Conservation (phyloP, 2,113 vertebrate genomes). For the Mesembrinibis cayennensis region DNA sequence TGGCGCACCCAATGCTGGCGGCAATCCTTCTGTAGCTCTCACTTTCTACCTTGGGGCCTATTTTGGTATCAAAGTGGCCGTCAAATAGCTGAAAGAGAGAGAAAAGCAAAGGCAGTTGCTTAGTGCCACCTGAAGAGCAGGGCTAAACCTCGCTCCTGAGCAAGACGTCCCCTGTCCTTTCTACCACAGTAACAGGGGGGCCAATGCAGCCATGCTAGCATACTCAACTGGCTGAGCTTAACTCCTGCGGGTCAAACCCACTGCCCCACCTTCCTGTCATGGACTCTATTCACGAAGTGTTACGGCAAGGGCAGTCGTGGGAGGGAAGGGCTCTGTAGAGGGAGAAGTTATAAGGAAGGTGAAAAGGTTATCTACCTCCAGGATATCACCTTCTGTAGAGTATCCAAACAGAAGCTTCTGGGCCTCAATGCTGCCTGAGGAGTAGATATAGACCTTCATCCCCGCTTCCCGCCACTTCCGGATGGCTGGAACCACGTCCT, state of each 20-base stretch:
- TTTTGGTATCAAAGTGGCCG: constrained; percentile 94
- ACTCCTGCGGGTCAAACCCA: neutral
- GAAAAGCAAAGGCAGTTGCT: neutral
- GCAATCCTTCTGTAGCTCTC: constrained; percentile 94
- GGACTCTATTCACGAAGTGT: neutral
- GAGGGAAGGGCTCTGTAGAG: neutral
- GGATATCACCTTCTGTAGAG: constrained; percentile 90
- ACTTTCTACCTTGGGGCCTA: constrained; percentile 90
- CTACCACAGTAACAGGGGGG: neutral
- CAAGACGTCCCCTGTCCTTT: accelerated
- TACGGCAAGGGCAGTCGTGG: neutral
- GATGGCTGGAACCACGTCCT: constrained; percentile 90
- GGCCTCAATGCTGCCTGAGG: constrained; percentile 94
- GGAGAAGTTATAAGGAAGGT: neutral
- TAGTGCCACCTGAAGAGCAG: neutral
- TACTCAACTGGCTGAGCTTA: neutral
- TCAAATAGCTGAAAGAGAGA: constrained; percentile 84
- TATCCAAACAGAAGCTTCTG: constrained; percentile 94
- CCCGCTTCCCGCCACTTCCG: constrained; percentile 85
- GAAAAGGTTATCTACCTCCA: constrained; percentile 79
- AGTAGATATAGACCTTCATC: constrained; percentile 93
- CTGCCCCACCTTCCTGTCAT: neutral
- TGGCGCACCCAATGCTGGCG: constrained; percentile 83
- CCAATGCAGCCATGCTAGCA: neutral
- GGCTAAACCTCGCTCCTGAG: neutral